Conservation (phyloP, 2,113 vertebrate species). For the Corythornis vintsioides region DNA sequence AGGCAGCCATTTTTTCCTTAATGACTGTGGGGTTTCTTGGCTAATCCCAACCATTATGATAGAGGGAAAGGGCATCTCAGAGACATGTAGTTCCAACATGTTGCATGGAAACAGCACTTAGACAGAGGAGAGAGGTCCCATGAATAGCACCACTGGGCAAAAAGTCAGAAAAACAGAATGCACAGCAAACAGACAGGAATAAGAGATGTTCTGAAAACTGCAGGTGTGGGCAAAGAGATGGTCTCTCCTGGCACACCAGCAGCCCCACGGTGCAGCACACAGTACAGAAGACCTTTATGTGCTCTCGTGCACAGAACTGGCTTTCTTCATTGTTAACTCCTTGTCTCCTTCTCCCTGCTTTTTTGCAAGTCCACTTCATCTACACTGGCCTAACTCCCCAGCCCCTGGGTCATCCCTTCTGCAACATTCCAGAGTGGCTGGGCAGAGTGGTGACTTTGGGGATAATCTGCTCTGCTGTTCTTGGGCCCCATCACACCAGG, state of each 20-base stretch:
- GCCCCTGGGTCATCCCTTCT: neutral
- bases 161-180: neutral
- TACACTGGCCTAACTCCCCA: neutral
- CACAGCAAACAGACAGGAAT: accelerated
- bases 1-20: neutral
- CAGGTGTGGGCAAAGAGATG: neutral
- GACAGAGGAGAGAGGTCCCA: neutral
- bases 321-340: neutral
- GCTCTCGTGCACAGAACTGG: neutral
- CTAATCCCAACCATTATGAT: neutral
- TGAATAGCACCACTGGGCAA: neutral
- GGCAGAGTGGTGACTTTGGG: neutral
- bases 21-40: neutral
- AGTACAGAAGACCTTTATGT: neutral
- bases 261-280: neutral
- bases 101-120: neutral
- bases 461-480: neutral
- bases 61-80: neutral
- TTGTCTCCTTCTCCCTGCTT: neutral
- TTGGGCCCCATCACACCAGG: neutral
- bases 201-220: neutral
- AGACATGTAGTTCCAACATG: accelerated
- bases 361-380: neutral
- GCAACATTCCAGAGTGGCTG: neutral
- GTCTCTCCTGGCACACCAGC: neutral